Base-by-base conservation (phyloP, 2,888 invertebrate species). In the Tethea ocularis region DNA sequence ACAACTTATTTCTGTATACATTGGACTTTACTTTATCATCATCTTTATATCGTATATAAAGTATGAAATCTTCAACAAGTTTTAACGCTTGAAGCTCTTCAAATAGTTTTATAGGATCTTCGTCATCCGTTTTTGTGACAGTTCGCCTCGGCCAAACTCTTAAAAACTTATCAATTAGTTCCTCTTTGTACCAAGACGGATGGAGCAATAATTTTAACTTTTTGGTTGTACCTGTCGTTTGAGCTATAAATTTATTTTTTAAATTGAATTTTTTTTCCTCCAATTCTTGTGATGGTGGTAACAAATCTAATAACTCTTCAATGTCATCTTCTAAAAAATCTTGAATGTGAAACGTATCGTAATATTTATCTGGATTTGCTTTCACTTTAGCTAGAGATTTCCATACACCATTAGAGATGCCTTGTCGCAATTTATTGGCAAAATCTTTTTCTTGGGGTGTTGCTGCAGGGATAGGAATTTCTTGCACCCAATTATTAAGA, bases 251-350 rank as follows among this genome's bases (percentile, higher is more conserved):
- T 51, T 84, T 65, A 3, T 68, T 68, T 75, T 88, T 91, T 5
- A 89, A 57, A 1, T 54, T 13, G 53, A 77, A 69, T 60, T 80
- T 84, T 46, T 70, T 75, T 0, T 65, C 57, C 6, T 60, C 58
- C 8, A 91, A 65, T 54, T 85, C 84, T 24, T 66, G 52, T 7
- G 81, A 75, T 63, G 84, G 75, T 13, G 89, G 87, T 54, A 91
- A 67, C 26, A 64, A 63, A 57, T 72, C 64, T 4, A 91, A 60
- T 51, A 92, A 66, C 13, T 77, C 74, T 64, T 88, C 90, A 15
- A 91, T 69, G 62, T 89, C 89, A 46, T 87, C 79, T 52, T 86
- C 87, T 24, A 92, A 73, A 3, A 79, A 63, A 59, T 88, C 86
- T 72, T 87, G 81, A 56, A 78, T 87, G 57, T 81, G 76, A 65